Base-by-base conservation (phyloP, 53 echinoderm and acorn worm genomes). In the Actinopyga echinites region DNA sequence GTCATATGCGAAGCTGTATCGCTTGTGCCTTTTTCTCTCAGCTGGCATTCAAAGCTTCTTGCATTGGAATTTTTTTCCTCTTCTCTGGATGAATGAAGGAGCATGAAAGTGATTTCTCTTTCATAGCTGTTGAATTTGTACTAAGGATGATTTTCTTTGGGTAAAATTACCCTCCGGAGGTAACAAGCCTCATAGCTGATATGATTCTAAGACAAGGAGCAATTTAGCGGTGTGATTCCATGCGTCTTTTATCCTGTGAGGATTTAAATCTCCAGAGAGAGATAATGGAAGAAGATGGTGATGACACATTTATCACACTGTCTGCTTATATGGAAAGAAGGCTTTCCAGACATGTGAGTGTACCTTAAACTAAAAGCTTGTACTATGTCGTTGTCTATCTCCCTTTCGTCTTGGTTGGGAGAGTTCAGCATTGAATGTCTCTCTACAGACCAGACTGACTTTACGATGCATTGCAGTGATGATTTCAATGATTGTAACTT, bases 251-350 rank as follows among this genome's bases (percentile, higher is more conserved):
- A 38, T 40, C 43, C 77, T 77, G 77, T 42, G 71, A 40, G 71
- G 38, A 77, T 77, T 77, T 77, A 30, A 71, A 43, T 77, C 77
- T 77, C 77, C 32, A 55, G 77, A 77, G 77, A 56, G 77, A 31
- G 77, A 77, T 77, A 77, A 77, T 77, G 77, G 77, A 77, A 55
- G 77, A 77, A 77, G 77, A 77, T 77, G 77, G 32, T 56, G 77
- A 77, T 56, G 77, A 77, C 56, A 56, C 77, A 56, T 77, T 77
- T 56, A 77, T 77, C 77, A 77, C 77, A 28, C 29, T 77, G 77
- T 77, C 77, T 77, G 3, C 56, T 19, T 77, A 77, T 55, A 55
- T 77, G 77, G 77, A 77, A 77, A 53, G 77, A 30, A 77, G 77
- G 57, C 77, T 77, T 56, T 77, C 77, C 49, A 43, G 56, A 77